Evolutionary conservation across 2,113 vertebrate species (phyloP).

Genomic region (Mormoops blainvillei): DNA sequence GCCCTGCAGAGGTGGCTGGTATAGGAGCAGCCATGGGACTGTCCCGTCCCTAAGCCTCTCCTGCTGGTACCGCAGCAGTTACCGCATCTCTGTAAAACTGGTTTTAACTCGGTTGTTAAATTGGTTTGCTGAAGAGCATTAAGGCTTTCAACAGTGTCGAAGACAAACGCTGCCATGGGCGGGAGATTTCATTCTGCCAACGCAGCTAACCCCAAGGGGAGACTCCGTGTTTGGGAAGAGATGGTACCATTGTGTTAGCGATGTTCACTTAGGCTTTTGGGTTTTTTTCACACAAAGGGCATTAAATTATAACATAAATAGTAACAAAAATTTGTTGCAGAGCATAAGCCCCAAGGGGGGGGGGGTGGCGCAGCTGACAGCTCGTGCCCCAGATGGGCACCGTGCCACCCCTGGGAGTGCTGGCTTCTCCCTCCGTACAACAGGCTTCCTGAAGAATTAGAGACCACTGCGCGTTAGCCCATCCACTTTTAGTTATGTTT

Average conservation of each 20-base stretch:
- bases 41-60: slow-evolving; percentile 1
- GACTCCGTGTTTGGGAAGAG: background rate
- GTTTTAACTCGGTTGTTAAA: slow-evolving; percentile 35
- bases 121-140: slow-evolving; percentile 2
- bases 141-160: background rate
- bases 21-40: background rate
- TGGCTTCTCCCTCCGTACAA: background rate
- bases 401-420: too few relatives aligned
- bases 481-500: background rate
- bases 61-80: background rate
- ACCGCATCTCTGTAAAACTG: slow-evolving; percentile 9
- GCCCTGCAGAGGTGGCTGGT: accelerated
- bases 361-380: background rate
- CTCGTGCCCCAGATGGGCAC: background rate
- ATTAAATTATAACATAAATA: background rate
- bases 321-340: background rate
- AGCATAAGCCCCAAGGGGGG: background rate
- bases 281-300: background rate
- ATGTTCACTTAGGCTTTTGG: background rate
- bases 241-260: background rate
- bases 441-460: background rate
- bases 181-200: too few relatives aligned
- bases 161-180: too few relatives aligned
- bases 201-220: background rate
- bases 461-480: background rate